These are phyloP conservation scores for Melinopterus prodromus DNA, from an alignment of 2,888 invertebrate species.

Conservation along the genomic window DNA sequence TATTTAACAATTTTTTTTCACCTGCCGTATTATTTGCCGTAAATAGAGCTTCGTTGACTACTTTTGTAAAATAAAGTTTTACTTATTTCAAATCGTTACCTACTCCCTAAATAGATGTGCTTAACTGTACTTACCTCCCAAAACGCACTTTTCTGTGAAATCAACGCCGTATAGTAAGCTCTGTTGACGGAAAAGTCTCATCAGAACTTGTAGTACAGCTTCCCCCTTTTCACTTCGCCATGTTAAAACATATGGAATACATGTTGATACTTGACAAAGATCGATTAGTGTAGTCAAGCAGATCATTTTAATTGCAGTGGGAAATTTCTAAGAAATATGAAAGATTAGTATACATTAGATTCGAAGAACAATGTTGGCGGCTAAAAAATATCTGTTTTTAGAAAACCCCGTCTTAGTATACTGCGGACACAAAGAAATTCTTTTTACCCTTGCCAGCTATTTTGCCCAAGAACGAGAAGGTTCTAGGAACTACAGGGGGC, in stretches of 20 bases:
- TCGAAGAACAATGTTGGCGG: not conserved
- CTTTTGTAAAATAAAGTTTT: too few species aligned
- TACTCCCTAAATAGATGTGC: too few species aligned
- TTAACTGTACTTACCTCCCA: not conserved
- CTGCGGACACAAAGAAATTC: too few species aligned
- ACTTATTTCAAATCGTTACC: too few species aligned
- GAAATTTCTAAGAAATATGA: not conserved
- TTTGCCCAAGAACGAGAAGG: too few species aligned
- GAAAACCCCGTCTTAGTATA: too few species aligned
- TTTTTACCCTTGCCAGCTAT: too few species aligned
- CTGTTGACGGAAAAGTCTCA: not conserved
- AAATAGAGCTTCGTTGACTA: too few species aligned
- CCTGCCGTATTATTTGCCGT: too few species aligned
- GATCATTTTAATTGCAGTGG: constrained; percentile 46
- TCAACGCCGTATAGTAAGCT: not conserved
- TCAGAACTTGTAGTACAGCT: constrained; percentile 49
- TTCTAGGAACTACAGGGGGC: too few species aligned
- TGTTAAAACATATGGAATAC: constrained; percentile 51
- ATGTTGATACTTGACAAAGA: constrained; percentile 48
- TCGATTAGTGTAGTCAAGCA: constrained; percentile 52
- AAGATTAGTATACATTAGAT: not conserved
- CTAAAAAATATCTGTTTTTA: too few species aligned
- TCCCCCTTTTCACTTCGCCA: constrained; percentile 54
- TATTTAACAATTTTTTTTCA: too few species aligned
- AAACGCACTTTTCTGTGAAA: not conserved